Base-by-base conservation (phyloP, 2,797 vertebrate species). In the Peromyscus eremicus region DNA sequence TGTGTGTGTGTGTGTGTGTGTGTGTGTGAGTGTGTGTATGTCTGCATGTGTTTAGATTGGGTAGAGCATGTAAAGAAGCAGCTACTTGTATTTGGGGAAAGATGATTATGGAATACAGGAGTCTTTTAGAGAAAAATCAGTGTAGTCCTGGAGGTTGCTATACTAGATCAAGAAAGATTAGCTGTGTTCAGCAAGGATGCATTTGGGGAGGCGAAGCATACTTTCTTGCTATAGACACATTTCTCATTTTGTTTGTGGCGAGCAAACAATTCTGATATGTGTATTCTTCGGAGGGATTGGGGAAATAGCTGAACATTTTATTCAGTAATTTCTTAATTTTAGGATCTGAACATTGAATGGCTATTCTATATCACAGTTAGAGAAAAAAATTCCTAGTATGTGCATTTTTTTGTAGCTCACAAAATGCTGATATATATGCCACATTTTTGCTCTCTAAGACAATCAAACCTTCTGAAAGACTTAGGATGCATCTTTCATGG, bases 151-250 rank as follows among this genome's bases (percentile, higher is more conserved):
- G 5, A 4, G 70, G 4, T 88, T 95, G 27, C 21, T 85, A 14
- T 85, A n/a, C 46, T 88, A 82, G 73, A 91, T 77, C 4, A 93
- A 91, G 79, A 93, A 96, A 93, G 40, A 92, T 80, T 91, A 94
- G 13, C 1, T 95, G 96, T 96, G 64, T 43, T 94, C 29, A 55
- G 40, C 82, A 19, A 81, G 21, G 92, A 83, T 89, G 57, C 55
- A 89, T 88, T 88, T 88, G 49, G 68, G 49, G 84, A 87, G 70
- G 25, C 64, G 34, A 64, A 60, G 32, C n/a, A 49, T 32, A 49
- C 29, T 57, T 70, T 71, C 32, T 84, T 85, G 6, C 55, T 95
- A 1, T 76, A 91, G 91, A 96, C 68, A 64, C 25, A 76, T 49
- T 70, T 97, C 87, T 94, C 32, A 46, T 80, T 94, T 94, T 62